Conservation (phyloP, 2,113 vertebrate genomes). For the Cephalopholis sonnerati region DNA sequence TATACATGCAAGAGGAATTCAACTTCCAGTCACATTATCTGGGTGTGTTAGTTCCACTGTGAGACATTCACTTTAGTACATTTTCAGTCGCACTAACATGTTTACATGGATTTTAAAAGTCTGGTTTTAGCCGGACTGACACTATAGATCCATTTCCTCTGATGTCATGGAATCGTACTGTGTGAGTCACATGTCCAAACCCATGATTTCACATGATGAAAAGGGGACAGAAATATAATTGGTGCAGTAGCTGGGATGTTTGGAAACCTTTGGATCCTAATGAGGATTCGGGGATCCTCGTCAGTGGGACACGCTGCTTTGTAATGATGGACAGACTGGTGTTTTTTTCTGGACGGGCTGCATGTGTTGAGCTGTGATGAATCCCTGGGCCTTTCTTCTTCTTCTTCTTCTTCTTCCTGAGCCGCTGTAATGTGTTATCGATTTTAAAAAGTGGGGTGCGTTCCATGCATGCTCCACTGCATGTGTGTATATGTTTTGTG, state of each 20-base stretch:
- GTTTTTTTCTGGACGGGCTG: neutral
- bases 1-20: too few species aligned
- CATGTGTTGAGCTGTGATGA: conserved; percentile 33
- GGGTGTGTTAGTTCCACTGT: too few species aligned
- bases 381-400: conserved; percentile 7
- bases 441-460: conserved; percentile 58
- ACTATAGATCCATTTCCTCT: too few species aligned
- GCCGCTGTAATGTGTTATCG: conserved; percentile 77
- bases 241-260: neutral
- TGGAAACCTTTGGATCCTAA: neutral
- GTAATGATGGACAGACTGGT: neutral
- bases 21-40: too few species aligned
- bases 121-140: too few species aligned
- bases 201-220: too few species aligned
- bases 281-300: neutral
- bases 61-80: too few species aligned
- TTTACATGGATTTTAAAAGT: too few species aligned
- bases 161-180: too few species aligned
- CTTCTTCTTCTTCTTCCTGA: conserved; percentile 27
- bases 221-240: neutral
- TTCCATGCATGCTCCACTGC: conserved; percentile 27
- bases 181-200: neutral
- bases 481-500: conserved; percentile 9
- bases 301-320: neutral
- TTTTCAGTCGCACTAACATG: too few species aligned